A percentile compares a stretch with the other conserved stretches of the same genome.
phyloP scores from a whole-genome alignment of 2,113 vertebrate species.

The Mandrillus leucophaeus region DNA sequence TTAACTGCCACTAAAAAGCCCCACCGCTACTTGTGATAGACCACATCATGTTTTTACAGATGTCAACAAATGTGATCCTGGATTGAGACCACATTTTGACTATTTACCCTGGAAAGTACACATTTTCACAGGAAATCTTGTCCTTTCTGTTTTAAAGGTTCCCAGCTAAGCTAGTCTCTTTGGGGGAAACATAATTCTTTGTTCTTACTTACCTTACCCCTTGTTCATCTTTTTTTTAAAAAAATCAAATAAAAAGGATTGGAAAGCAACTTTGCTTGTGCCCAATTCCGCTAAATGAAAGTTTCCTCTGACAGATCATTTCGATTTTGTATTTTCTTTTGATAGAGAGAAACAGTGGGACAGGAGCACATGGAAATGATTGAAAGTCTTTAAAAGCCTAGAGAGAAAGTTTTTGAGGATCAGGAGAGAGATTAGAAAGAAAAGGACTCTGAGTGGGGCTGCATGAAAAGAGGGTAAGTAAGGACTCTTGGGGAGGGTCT shows the following conservation, averaged over 20 bases:
- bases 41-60: neutral
- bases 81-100: neutral
- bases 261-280: conserved; percentile 32
- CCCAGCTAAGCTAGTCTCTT: conserved; percentile 34
- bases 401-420: neutral
- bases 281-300: neutral
- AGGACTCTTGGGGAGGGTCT: neutral
- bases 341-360: neutral
- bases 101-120: conserved; percentile 41
- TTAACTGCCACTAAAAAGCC: neutral
- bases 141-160: conserved; percentile 55
- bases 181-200: conserved; percentile 50
- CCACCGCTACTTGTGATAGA: neutral
- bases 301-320: neutral
- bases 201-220: conserved; percentile 35
- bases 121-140: conserved; percentile 34
- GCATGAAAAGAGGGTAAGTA: no score
- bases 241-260: conserved; percentile 16
- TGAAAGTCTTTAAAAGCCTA: neutral
- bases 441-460: neutral
- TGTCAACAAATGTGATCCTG: neutral
- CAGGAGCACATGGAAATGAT: neutral
- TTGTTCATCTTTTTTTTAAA: neutral
- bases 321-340: conserved; percentile 46
- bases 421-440: neutral